Evolutionary conservation across 2,888 invertebrate species (phyloP).

Genomic region (Sarcophaga carnaria): DNA sequence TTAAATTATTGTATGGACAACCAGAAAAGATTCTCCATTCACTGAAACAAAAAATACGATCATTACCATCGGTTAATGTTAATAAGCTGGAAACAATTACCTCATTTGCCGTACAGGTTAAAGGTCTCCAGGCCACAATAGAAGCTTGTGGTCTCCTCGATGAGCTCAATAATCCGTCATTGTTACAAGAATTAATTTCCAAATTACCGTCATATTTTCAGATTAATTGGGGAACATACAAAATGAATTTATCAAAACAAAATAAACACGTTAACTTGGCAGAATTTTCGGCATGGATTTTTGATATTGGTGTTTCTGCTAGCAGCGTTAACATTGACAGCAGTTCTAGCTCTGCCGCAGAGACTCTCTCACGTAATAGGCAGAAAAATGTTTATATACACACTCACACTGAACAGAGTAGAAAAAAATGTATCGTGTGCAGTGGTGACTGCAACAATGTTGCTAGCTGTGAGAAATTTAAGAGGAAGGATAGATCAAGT

Average conservation of each 20-base stretch:
- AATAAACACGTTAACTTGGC: not conserved
- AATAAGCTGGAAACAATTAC: constrained; percentile 33
- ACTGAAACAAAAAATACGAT: constrained; percentile 39
- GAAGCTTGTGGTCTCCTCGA: constrained; percentile 44
- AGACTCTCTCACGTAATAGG: not conserved
- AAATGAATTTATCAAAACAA: not conserved
- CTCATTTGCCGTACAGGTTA: constrained; percentile 46
- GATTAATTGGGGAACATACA: constrained; percentile 27
- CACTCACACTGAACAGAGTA: not conserved
- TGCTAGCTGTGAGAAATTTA: constrained; percentile 26
- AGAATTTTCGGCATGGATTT: too few relatives aligned
- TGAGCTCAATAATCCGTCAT: constrained; percentile 40
- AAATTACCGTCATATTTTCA: constrained; percentile 38
- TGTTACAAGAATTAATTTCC: constrained; percentile 27
- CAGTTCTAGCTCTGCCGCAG: not conserved
- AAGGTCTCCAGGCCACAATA: too few relatives aligned
- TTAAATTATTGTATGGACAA: constrained; percentile 61
- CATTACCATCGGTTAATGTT: not conserved
- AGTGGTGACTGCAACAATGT: constrained; percentile 12
- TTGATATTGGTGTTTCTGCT: constrained; percentile 37
- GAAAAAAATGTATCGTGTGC: constrained; percentile 12
- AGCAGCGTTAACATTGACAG: constrained; percentile 12
- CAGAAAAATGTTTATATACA: not conserved
- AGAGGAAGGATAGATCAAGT: constrained; percentile 4
- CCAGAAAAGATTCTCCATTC: constrained; percentile 11